Conservation (phyloP, 2,797 vertebrate species). For the Periparus ater region DNA sequence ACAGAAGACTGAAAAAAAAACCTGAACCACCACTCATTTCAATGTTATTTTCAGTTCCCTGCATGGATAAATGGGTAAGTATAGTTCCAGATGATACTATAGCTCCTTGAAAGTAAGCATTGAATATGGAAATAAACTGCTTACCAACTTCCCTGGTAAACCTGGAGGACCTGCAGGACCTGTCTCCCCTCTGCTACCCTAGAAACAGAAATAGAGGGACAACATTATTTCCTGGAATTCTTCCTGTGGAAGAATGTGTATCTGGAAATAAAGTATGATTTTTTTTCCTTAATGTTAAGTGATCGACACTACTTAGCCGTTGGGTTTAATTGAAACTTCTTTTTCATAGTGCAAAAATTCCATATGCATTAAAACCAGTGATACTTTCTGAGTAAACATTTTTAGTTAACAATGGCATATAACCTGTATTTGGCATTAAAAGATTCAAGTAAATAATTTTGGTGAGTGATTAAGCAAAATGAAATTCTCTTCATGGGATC, state of each 20-base stretch:
- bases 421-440: background rate
- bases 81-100: background rate
- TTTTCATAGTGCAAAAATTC: background rate
- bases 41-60: background rate
- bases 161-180: constrained; percentile 87
- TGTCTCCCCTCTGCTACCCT: constrained; percentile 87
- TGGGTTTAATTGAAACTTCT: background rate
- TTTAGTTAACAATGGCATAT: background rate
- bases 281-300: background rate
- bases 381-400: background rate
- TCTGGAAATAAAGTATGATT: background rate
- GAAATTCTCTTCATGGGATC: background rate
- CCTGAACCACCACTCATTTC: background rate
- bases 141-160: constrained; percentile 88
- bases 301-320: background rate
- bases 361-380: background rate
- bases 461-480: background rate
- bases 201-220: constrained; percentile 1
- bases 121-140: constrained; percentile 30
- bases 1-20: background rate
- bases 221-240: background rate
- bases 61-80: background rate
- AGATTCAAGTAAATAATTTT: background rate
- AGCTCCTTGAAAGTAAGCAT: background rate
- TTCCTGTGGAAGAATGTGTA: too few relatives aligned